Percentiles rank a stretch among this genome's conserved stretches.
Evolutionary conservation across 2,797 vertebrate genomes (phyloP).

Genomic region (Myotis pilosus): DNA sequence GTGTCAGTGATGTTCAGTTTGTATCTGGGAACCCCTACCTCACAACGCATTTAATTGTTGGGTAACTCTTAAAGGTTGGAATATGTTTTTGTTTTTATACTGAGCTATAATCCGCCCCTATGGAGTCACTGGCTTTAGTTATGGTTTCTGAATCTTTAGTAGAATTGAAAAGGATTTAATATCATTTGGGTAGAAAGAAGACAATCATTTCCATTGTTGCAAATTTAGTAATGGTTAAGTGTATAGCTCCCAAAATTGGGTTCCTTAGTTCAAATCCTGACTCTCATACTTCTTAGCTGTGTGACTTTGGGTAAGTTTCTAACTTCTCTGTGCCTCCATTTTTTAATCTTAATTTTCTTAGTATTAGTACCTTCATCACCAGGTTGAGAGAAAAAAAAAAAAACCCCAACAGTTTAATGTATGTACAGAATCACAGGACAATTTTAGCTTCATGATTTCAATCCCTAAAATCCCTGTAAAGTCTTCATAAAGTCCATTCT

Average conservation of each 20-base stretch:
- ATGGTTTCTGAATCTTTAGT: neutral
- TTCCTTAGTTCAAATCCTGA: neutral
- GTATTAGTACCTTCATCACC: neutral
- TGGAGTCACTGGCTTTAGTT: neutral
- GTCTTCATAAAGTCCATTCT: constrained; percentile 62
- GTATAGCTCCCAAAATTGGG: neutral
- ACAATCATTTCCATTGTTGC: constrained; percentile 46
- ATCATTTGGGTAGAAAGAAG: constrained; percentile 68
- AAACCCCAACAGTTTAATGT: neutral
- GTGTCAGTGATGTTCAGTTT: neutral
- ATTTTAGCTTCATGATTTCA: constrained; percentile 68
- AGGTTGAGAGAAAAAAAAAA: constrained; percentile 1
- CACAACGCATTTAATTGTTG: neutral
- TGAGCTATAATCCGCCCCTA: neutral
- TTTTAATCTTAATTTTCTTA: neutral
- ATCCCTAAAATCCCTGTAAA: constrained; percentile 63
- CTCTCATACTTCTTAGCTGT: neutral
- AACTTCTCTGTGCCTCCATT: neutral
- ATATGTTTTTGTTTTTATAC: neutral
- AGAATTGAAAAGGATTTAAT: constrained; percentile 26
- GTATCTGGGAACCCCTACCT: neutral
- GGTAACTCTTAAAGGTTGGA: neutral
- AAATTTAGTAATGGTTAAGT: neutral
- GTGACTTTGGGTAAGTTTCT: neutral
- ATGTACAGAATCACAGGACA: neutral